A percentile compares a stretch with the other conserved stretches of the same genome.
Evolutionary conservation across 2,888 invertebrate species (phyloP).

Genomic region (Bugulina stolonifera): DNA sequence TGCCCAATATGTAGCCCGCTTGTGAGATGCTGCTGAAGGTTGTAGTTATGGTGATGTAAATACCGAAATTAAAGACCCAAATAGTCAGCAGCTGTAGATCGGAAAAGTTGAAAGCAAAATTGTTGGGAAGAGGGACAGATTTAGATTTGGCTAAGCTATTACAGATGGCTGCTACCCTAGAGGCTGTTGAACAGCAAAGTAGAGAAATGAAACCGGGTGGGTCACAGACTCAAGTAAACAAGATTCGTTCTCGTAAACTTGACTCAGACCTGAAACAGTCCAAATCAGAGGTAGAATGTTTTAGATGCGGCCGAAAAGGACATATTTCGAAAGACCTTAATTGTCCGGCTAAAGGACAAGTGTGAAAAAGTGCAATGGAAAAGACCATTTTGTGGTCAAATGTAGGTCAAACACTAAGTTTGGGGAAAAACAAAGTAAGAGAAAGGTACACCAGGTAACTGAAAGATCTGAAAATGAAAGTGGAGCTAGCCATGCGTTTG

Average conservation of each 20-base stretch:
- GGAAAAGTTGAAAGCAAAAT: neutral
- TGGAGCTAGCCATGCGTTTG: neutral
- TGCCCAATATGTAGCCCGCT: neutral
- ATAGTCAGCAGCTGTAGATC: neutral
- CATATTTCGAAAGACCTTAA: neutral
- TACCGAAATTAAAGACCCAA: neutral
- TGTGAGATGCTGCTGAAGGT: neutral
- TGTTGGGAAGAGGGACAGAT: neutral
- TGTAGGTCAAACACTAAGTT: neutral
- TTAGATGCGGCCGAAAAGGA: neutral
- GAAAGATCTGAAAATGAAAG: neutral
- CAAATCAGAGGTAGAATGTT: neutral
- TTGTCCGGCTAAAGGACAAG: too few relatives aligned
- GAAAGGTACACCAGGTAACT: neutral
- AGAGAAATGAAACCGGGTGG: neutral
- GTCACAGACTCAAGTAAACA: neutral
- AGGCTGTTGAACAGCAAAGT: neutral
- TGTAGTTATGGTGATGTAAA: neutral
- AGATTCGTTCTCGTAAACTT: too few relatives aligned
- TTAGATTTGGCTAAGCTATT: neutral
- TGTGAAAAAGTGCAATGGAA: neutral
- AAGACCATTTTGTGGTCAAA: neutral
- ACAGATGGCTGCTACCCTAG: neutral
- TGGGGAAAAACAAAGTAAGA: neutral
- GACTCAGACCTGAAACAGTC: neutral